Conservation (phyloP, 2,113 vertebrate species). For the Condylura cristata region DNA sequence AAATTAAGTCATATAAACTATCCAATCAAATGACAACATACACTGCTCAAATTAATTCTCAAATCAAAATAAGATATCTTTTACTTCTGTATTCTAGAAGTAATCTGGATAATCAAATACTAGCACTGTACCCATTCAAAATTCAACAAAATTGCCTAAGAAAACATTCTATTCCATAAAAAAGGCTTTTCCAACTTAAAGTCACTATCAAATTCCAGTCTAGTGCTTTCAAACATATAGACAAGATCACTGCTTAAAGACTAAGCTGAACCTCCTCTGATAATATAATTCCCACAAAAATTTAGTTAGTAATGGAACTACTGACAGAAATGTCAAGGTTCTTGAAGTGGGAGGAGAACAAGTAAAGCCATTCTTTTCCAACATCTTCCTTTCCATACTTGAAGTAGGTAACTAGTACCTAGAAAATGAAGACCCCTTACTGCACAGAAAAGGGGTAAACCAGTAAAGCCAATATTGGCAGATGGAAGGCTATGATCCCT, state of each 20-base stretch:
- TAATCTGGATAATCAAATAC: background rate
- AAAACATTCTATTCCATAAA: background rate
- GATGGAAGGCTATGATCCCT: background rate
- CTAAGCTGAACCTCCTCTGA: background rate
- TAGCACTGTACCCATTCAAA: background rate
- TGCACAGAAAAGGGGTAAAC: background rate
- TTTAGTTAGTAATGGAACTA: background rate
- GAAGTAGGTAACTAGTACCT: too few species aligned
- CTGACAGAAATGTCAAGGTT: background rate
- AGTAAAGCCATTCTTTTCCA: background rate
- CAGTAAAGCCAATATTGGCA: background rate
- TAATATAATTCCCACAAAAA: background rate
- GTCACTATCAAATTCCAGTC: background rate
- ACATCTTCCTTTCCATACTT: background rate
- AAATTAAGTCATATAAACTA: background rate
- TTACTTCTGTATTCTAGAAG: background rate
- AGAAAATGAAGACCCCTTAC: background rate
- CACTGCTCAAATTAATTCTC: background rate
- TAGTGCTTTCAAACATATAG: background rate
- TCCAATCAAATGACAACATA: background rate
- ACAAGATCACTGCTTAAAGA: background rate
- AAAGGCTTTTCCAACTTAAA: background rate
- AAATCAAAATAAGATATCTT: conserved; percentile 17
- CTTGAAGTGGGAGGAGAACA: background rate
- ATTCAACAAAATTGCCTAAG: background rate